These are phyloP conservation scores for Dolichoris vasculosae DNA, from an alignment of 1,140 invertebrate genomes.

Conservation along the genomic window DNA sequence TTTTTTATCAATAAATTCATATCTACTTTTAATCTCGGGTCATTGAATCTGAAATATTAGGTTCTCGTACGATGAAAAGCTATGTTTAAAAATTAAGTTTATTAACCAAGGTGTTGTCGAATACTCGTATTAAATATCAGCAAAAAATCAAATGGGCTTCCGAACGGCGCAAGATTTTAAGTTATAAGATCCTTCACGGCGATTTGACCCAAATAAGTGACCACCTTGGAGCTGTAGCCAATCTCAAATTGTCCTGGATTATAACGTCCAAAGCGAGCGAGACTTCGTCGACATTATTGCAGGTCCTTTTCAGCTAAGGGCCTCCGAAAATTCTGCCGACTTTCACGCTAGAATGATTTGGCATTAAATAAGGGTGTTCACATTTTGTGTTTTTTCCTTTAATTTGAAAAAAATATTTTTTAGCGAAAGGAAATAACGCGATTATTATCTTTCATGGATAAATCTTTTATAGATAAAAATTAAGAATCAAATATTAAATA, in stretches of 20 bases:
- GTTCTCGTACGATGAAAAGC: background rate
- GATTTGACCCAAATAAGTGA: constrained; percentile 31
- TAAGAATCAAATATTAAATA: background rate
- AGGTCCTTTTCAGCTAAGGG: background rate
- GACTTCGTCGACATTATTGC: background rate
- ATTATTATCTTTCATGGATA: too few species aligned
- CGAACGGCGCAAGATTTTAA: background rate
- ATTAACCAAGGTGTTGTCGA: constrained; percentile 20
- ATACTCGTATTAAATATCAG: constrained; percentile 15
- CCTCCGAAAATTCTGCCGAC: constrained; percentile 6
- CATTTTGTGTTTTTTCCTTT: background rate
- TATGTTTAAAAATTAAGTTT: background rate
- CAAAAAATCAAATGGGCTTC: constrained; percentile 37
- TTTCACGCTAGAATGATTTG: constrained; percentile 25
- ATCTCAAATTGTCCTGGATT: constrained; percentile 41
- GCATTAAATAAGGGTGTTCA: background rate
- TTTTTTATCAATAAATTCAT: constrained; percentile 4
- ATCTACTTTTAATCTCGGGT: background rate
- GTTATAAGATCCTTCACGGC: constrained; percentile 18
- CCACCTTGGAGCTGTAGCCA: constrained; percentile 39
- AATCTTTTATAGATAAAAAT: too few species aligned
- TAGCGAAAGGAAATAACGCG: background rate
- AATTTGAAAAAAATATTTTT: background rate
- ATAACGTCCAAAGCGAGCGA: constrained; percentile 5
- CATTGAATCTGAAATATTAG: constrained; percentile 5